Percentiles rank a stretch among this genome's conserved stretches.
Evolutionary conservation across 2,888 invertebrate species (phyloP).

Genomic region (Stictocephala bisonia): DNA sequence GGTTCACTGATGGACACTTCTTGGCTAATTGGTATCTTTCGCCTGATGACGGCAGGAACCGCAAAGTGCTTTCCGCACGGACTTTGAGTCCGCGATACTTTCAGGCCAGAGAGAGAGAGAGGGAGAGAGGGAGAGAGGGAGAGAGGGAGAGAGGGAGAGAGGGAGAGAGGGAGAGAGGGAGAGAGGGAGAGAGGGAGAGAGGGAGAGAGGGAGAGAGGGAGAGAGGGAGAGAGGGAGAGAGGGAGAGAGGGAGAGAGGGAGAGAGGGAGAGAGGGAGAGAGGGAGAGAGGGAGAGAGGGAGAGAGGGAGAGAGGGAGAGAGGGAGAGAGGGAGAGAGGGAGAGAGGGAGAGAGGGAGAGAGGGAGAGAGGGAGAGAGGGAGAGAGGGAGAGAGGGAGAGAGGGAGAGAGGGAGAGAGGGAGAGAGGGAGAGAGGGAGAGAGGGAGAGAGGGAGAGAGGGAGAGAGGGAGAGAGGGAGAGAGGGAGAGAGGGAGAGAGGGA

Average conservation of each 20-base stretch:
- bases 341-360: conserved; percentile 14
- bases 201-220: conserved; percentile 38
- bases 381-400: neutral
- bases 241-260: conserved; percentile 49
- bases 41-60: no score
- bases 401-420: neutral
- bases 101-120: no score
- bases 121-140: no score
- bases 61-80: no score
- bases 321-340: conserved; percentile 15
- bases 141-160: no score
- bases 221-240: conserved; percentile 46
- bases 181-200: conserved; percentile 44
- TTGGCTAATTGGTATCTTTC: no score
- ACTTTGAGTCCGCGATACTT: no score
- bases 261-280: conserved; percentile 49
- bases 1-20: no score
- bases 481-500: neutral
- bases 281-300: conserved; percentile 9
- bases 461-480: neutral
- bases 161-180: conserved; percentile 44
- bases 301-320: conserved; percentile 15
- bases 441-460: neutral
- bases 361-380: neutral
- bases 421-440: neutral